phyloP scores from a whole-genome alignment of 2,797 vertebrate species.

The Glossophaga mutica region DNA sequence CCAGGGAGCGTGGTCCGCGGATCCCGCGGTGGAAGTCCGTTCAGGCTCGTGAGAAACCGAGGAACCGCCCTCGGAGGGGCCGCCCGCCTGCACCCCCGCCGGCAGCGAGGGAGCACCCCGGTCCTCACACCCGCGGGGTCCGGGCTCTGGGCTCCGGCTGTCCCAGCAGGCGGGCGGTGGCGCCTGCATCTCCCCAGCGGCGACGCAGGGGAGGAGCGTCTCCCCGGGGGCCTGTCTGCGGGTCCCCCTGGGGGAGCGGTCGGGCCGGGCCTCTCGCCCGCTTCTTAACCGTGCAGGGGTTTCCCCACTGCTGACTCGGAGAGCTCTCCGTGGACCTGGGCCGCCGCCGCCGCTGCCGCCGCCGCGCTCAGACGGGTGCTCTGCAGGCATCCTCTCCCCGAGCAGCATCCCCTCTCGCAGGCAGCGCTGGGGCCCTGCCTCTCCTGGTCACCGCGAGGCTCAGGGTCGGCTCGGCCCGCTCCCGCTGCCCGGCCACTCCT shows the following conservation, averaged over 20 bases:
- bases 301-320: neutral
- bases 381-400: neutral
- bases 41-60: too few relatives aligned
- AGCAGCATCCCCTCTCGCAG: neutral
- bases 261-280: too few relatives aligned
- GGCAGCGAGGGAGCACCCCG: neutral
- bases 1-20: too few relatives aligned
- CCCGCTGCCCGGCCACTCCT: neutral
- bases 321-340: neutral
- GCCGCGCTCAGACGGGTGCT: neutral
- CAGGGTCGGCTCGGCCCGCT: neutral
- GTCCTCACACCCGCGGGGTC: neutral
- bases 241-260: too few relatives aligned
- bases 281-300: too few relatives aligned
- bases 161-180: neutral
- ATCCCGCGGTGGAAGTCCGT: too few relatives aligned
- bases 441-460: neutral
- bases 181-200: too few relatives aligned
- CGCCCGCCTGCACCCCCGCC: neutral
- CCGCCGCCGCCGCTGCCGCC: too few relatives aligned
- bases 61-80: too few relatives aligned
- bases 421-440: neutral
- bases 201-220: too few relatives aligned
- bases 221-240: accelerated
- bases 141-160: neutral